These are phyloP conservation scores for Galeopsomyia nigrocyanea DNA, from an alignment of 2,888 invertebrate species.

Conservation along the genomic window DNA sequence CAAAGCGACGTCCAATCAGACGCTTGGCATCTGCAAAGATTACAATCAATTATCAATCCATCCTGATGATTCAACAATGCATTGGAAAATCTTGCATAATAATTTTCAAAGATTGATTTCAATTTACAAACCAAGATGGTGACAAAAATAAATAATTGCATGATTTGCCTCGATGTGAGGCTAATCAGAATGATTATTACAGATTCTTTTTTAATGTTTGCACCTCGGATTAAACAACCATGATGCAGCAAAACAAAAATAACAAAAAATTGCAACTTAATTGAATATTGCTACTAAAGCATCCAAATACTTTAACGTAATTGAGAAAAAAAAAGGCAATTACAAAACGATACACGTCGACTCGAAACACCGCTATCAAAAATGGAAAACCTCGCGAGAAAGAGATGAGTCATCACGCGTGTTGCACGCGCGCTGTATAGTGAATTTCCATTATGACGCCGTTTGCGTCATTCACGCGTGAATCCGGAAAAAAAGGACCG, in stretches of 20 bases:
- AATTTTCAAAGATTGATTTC: background rate
- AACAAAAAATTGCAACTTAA: too few relatives aligned
- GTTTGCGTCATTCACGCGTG: too few relatives aligned
- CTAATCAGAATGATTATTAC: too few relatives aligned
- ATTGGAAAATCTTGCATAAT: background rate
- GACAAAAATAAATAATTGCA: too few relatives aligned
- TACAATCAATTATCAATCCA: too few relatives aligned
- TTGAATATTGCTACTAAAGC: background rate
- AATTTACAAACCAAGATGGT: slow-evolving; percentile 2
- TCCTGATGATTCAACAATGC: too few relatives aligned
- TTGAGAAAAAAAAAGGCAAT: background rate
- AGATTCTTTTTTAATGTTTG: too few relatives aligned
- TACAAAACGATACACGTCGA: background rate
- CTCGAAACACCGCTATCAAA: slow-evolving; percentile 10
- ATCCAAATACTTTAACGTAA: background rate
- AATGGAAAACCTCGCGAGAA: slow-evolving; percentile 37
- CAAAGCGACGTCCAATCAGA: slow-evolving; percentile 78
- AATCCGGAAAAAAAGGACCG: too few relatives aligned
- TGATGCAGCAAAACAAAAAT: too few relatives aligned
- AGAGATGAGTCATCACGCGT: slow-evolving; percentile 40
- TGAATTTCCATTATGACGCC: background rate
- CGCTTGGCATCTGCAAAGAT: slow-evolving; percentile 82
- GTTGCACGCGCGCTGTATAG: background rate
- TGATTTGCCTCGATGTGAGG: too few relatives aligned
- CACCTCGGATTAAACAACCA: too few relatives aligned